Base-by-base conservation (phyloP, 1,140 invertebrate genomes). In the Aethina tumida region DNA sequence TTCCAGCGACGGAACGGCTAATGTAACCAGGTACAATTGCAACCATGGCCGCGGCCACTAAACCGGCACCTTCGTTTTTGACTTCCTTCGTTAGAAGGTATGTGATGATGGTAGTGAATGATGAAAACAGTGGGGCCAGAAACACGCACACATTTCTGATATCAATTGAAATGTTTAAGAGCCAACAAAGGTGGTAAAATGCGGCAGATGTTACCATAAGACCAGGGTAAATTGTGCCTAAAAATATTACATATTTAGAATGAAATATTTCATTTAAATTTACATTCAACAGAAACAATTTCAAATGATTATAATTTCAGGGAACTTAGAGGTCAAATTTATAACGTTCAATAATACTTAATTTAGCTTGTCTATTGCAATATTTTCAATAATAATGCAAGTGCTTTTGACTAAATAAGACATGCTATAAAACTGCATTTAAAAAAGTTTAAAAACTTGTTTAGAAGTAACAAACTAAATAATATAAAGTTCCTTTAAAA, bases 111-210 rank as follows among this genome's bases (percentile, higher is more conserved):
- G 91, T 93, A 10, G 94, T 97, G 16, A 97, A 76, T 49, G 89
- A 94, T 13, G 93, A 97, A 68, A 97, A 98, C 52, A 97, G 75
- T 30, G 95, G 95, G 21, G 95, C 94, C 19, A 98, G 71, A 66
- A 97, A 98, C 12, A 98, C 94, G 66, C 95, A 98, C 10, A 98
- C 89, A 75, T 97, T 94, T 50, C 93, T 73, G 50, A 98, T 94
- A 59, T 98, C 90, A 56, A 97, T 86, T 4, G 91, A 90, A 35
- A 98, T 84, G 62, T 97, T 88, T 21, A 97, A 59, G 45, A 89
- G 75, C 73, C 88, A 82, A 60, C 93, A 76, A 2, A 92, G 53
- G 58, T 91, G 81, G 63, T 96, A 95, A 4, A 97, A 63, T 1
- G 80, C 74, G n/a, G 91, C 88, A 17, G 93, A 95, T 9, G 95